Conservation (phyloP, 2,888 invertebrate genomes). For the Liodrosophila aerea region DNA sequence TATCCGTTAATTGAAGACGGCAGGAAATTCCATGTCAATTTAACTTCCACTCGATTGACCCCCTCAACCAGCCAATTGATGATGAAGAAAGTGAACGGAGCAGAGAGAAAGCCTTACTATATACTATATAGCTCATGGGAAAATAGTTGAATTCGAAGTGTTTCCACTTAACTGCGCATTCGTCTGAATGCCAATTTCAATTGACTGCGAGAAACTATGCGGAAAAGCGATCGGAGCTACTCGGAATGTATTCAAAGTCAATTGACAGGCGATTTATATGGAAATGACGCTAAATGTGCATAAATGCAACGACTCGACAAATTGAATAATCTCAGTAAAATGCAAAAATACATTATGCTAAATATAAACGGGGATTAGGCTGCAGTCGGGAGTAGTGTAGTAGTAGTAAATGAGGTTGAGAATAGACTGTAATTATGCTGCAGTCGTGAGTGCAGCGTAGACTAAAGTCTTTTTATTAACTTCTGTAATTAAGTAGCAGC, state of each 20-base stretch:
- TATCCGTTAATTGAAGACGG: conserved; percentile 35
- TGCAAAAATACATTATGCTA: background rate
- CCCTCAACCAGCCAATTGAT: conserved; percentile 16
- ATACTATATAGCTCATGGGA: conserved; percentile 29
- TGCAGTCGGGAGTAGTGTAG: too few species aligned
- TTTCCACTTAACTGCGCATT: conserved; percentile 32
- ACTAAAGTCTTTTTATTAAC: too few species aligned
- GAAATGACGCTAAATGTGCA: conserved; percentile 34
- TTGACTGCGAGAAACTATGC: conserved; percentile 35
- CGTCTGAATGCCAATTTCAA: conserved; percentile 43
- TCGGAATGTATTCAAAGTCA: conserved; percentile 40
- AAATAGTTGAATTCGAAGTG: conserved; percentile 10
- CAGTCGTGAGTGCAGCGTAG: background rate
- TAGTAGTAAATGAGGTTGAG: background rate
- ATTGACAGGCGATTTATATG: conserved; percentile 42
- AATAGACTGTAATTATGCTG: too few species aligned
- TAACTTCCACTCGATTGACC: conserved; percentile 26
- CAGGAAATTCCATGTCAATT: conserved; percentile 46
- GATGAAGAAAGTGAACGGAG: conserved; percentile 20
- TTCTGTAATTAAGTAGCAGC: too few species aligned
- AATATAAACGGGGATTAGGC: too few species aligned
- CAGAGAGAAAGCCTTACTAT: background rate
- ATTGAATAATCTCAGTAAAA: conserved; percentile 10
- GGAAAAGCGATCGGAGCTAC: conserved; percentile 30
- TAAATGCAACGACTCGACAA: conserved; percentile 18